Evolutionary conservation across 1,140 invertebrate genomes (phyloP).

Genomic region (Drosophila repleta): DNA sequence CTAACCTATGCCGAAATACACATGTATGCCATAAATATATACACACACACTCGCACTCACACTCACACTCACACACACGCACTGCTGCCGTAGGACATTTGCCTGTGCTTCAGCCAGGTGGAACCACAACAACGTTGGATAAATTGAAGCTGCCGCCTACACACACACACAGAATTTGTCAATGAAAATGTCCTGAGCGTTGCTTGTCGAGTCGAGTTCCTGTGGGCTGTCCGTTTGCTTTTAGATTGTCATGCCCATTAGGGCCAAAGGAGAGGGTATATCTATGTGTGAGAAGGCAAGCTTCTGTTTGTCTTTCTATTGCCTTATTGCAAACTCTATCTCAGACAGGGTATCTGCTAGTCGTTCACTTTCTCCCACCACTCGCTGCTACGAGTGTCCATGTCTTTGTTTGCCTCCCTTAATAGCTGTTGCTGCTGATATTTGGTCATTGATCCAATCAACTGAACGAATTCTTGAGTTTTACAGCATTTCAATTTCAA

Average conservation of each 20-base stretch:
- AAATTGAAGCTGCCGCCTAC: slow-evolving; percentile 22
- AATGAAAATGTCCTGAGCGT: slow-evolving; percentile 59
- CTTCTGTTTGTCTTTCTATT: too few species aligned
- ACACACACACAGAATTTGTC: slow-evolving; percentile 56
- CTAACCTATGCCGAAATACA: slow-evolving; percentile 43
- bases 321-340: background rate
- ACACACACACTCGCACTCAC: slow-evolving; percentile 3
- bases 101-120: slow-evolving; percentile 44
- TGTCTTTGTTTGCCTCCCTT: slow-evolving; percentile 25
- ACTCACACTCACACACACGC: slow-evolving; percentile 5
- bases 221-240: background rate
- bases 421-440: slow-evolving; percentile 37
- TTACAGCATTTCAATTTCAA: slow-evolving; percentile 27
- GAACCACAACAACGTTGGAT: slow-evolving; percentile 29
- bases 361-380: background rate
- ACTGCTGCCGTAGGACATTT: slow-evolving; percentile 11
- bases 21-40: slow-evolving; percentile 27
- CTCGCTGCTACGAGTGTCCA: background rate
- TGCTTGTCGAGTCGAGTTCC: background rate
- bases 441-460: slow-evolving; percentile 67
- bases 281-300: too few species aligned
- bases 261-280: background rate
- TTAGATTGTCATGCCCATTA: background rate
- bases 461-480: slow-evolving; percentile 35
- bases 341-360: background rate